Conservation (phyloP, 1,140 invertebrate species). For the Homalodisca vitripennis region DNA sequence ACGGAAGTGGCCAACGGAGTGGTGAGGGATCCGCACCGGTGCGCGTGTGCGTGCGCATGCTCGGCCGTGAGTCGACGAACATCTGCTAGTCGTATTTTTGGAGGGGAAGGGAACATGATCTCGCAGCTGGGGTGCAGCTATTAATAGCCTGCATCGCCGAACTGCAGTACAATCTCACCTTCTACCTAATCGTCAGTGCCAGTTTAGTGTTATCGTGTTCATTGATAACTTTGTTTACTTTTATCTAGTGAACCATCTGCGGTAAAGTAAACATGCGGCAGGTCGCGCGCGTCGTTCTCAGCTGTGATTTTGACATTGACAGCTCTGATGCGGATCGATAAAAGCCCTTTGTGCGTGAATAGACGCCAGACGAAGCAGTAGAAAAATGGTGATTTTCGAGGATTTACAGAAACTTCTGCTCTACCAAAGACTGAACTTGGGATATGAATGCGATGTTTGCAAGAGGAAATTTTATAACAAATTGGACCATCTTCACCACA, state of each 20-base stretch:
- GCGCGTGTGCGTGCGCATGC: too few relatives aligned
- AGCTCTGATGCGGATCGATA: neutral
- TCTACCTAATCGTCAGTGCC: neutral
- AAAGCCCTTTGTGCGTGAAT: neutral
- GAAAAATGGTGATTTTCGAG: conserved; percentile 23
- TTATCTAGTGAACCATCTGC: neutral
- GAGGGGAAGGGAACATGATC: neutral
- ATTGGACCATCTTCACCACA: conserved; percentile 5
- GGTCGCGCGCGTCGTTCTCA: neutral
- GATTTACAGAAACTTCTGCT: conserved; percentile 26
- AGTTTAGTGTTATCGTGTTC: neutral
- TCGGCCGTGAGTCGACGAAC: too few relatives aligned
- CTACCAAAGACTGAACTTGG: conserved; percentile 25
- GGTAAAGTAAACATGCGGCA: neutral
- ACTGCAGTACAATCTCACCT: neutral
- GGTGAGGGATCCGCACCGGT: too few relatives aligned
- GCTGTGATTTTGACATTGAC: neutral
- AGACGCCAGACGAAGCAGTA: neutral
- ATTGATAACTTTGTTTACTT: neutral
- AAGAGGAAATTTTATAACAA: conserved; percentile 21
- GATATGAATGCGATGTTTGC: conserved; percentile 22
- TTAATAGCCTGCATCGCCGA: neutral
- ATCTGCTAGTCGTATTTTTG: neutral
- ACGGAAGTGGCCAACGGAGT: too few relatives aligned
- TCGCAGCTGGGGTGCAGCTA: neutral